Evolutionary conservation across 2,888 invertebrate species (phyloP).

Genomic region (Sclerodermus sp.): DNA sequence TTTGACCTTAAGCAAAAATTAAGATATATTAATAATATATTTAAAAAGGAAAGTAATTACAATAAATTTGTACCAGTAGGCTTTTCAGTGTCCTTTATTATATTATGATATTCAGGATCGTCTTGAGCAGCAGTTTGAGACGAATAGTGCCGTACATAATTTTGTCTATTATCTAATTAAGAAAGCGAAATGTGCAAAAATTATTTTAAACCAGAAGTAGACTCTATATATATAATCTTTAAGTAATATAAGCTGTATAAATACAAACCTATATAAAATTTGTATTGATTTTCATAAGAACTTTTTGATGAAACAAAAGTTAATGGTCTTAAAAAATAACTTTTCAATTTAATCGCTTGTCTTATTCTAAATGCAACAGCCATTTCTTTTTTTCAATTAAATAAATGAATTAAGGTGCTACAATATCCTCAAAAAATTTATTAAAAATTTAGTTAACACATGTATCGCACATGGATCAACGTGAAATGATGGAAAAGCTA

Average conservation of each 20-base stretch:
- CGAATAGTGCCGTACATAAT: slow-evolving; percentile 33
- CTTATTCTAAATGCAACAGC: slow-evolving; percentile 40
- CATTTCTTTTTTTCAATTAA: slow-evolving; percentile 39
- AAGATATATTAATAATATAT: slow-evolving; percentile 4
- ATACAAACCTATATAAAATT: slow-evolving; percentile 31
- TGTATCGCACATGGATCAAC: no score
- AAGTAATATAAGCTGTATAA: no score
- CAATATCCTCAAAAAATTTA: no score
- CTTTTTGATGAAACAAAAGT: slow-evolving; percentile 24
- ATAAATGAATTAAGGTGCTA: no score
- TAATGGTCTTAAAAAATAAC: slow-evolving; percentile 32
- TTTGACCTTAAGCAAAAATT: slow-evolving; percentile 58
- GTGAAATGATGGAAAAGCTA: no score
- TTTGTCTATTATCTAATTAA: slow-evolving; percentile 2
- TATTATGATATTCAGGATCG: slow-evolving; percentile 60
- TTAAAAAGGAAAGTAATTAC: background rate
- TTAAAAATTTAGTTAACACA: no score
- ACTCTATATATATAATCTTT: no score
- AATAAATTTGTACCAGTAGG: slow-evolving; percentile 57
- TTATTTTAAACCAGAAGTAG: background rate
- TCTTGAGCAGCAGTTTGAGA: slow-evolving; percentile 47
- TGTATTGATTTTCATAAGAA: slow-evolving; percentile 25
- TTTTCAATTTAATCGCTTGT: slow-evolving; percentile 39
- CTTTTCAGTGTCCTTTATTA: slow-evolving; percentile 67
- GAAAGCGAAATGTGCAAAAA: background rate